Percentiles rank a stretch among this genome's conserved stretches.
Conservation (phyloP, 2,888 invertebrate species). For the Polia nebulosa region DNA sequence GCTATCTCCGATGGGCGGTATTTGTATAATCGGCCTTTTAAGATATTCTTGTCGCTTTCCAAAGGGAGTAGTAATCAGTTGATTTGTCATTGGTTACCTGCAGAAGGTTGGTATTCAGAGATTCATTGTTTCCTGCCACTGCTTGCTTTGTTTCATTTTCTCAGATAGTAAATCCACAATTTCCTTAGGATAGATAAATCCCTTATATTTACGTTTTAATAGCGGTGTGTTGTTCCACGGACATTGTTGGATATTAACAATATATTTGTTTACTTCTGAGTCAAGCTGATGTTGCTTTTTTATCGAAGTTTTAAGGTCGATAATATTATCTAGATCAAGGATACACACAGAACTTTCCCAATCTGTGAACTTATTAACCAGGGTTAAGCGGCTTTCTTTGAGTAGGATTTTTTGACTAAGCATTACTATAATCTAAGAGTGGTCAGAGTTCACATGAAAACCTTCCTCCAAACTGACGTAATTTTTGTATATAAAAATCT, state of each 20-base stretch:
- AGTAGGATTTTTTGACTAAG: neutral
- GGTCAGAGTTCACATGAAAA: neutral
- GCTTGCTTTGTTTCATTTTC: too few species aligned
- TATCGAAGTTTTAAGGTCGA: neutral
- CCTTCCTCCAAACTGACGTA: neutral
- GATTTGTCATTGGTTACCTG: too few species aligned
- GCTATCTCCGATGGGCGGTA: too few species aligned
- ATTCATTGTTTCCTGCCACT: too few species aligned
- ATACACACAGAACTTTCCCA: neutral
- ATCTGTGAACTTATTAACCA: neutral
- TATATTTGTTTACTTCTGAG: neutral
- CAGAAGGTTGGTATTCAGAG: too few species aligned
- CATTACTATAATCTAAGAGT: neutral
- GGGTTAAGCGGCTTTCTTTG: neutral
- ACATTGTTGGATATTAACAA: neutral
- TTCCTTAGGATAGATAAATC: too few species aligned
- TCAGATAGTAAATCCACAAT: too few species aligned
- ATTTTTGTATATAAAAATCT: neutral
- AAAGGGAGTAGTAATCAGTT: too few species aligned
- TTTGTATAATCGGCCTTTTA: too few species aligned
- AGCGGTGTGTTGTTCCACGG: neutral
- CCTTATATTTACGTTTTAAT: neutral
- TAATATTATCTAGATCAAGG: constrained; percentile 1
- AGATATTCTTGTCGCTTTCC: too few species aligned
- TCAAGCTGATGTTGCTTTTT: neutral